Evolutionary conservation across 1,140 invertebrate genomes (phyloP).

Genomic region (Penaeus japonicus): DNA sequence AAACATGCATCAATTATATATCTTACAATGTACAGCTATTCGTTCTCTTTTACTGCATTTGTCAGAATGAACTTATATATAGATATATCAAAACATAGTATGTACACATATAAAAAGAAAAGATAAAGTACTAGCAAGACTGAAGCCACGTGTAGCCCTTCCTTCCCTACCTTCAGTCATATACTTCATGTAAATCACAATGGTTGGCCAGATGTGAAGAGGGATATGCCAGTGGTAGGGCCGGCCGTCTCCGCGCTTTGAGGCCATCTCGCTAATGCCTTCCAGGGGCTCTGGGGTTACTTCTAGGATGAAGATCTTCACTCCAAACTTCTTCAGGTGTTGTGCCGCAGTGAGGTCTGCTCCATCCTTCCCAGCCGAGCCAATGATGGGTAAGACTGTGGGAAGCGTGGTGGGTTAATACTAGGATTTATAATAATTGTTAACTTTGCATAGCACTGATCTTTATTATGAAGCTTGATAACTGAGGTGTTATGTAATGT

Average conservation of each 20-base stretch:
- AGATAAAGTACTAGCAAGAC: too few species aligned
- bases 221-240: constrained; percentile 56
- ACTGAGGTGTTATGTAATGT: too few species aligned
- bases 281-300: constrained; percentile 38
- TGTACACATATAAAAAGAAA: not conserved
- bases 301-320: constrained; percentile 57
- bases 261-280: constrained; percentile 50
- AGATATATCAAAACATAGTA: not conserved
- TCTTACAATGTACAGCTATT: too few species aligned
- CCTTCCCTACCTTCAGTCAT: constrained; percentile 39
- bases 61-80: too few species aligned
- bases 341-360: constrained; percentile 26
- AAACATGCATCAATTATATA: too few species aligned
- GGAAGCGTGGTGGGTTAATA: not conserved
- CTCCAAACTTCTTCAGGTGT: constrained; percentile 52
- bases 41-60: too few species aligned
- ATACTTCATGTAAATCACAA: constrained; percentile 57
- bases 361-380: constrained; percentile 48
- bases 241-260: constrained; percentile 51
- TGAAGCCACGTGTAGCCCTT: not conserved
- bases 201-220: constrained; percentile 49
- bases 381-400: constrained; percentile 54
- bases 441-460: too few species aligned
- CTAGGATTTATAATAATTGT: too few species aligned
- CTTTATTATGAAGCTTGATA: too few species aligned